These are phyloP conservation scores for Axinella damicornis DNA, from an alignment of 37 sponge, comb jelly and placozoan species.

Conservation along the genomic window DNA sequence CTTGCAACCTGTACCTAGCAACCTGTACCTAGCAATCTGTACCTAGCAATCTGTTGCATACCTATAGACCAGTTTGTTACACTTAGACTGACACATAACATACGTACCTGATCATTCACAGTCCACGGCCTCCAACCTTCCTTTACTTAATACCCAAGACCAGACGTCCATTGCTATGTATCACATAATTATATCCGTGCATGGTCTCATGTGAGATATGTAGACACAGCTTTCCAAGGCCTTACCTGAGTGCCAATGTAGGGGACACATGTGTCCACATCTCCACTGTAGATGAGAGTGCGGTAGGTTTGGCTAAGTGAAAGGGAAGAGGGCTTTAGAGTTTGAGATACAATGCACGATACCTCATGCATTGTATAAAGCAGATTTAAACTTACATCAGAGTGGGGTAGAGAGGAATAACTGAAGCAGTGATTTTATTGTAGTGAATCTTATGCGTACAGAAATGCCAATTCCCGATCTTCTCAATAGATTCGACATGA, in stretches of 20 bases:
- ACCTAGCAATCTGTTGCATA: too few species aligned
- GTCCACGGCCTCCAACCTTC: slow-evolving; percentile 81
- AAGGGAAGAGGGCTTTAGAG: too few species aligned
- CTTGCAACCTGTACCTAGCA: too few species aligned
- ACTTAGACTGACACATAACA: too few species aligned
- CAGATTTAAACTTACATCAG: slow-evolving; percentile 65
- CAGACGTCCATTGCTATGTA: slow-evolving; percentile 75
- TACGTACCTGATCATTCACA: slow-evolving; percentile 73
- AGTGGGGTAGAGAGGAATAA: slow-evolving; percentile 71
- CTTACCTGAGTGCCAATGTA: slow-evolving; percentile 78
- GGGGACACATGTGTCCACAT: slow-evolving; percentile 88
- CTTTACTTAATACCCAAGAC: slow-evolving; percentile 49
- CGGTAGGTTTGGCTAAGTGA: slow-evolving; percentile 64
- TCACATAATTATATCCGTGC: neutral
- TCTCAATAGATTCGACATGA: slow-evolving; percentile 49
- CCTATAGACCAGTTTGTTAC: too few species aligned
- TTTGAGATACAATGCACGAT: too few species aligned
- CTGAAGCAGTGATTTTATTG: slow-evolving; percentile 33
- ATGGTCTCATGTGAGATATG: too few species aligned
- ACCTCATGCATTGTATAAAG: too few species aligned
- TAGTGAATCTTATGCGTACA: slow-evolving; percentile 64
- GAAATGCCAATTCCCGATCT: slow-evolving; percentile 65
- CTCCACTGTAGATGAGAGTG: slow-evolving; percentile 82
- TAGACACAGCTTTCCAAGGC: neutral
- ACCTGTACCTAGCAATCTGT: too few species aligned